Evolutionary conservation across 2,113 vertebrate genomes (phyloP), one percentile per base, ranked within the genome.

Genomic region (Heterotis niloticus): DNA sequence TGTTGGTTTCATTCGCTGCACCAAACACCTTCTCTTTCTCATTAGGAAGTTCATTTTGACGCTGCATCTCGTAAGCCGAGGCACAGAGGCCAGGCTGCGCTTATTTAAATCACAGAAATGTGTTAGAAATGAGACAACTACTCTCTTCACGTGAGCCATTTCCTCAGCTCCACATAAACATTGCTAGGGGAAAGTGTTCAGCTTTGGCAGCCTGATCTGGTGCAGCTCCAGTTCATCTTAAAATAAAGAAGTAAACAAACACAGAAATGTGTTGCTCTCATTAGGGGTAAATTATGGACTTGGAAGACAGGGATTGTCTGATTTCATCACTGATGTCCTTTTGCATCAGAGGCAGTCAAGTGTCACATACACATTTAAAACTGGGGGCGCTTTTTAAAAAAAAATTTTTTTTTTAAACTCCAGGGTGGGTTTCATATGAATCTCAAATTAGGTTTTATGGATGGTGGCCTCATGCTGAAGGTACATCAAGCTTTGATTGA

Each of bases 221-320:
- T 68, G 34, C 5, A 13, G 65, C 18, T 81, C 72, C 77, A 81
- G 59, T 59, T 56, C 74, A 28, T 44, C 78, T 69, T 67, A 77
- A 83, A 75, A 44, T 44, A 83, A 51, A 77, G 5, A 54, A 85
- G 89, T 88, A 85, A 24, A 91, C 89, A 90, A 88, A 82, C 88
- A 85, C 90, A 88, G 89, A 83, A 81, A 87, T 88, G 87, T 87
- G 81, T 89, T 88, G 68, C 34, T 83, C 75, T 76, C n/a, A 64
- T 81, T 74, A 69, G 76, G 85, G 82, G 79, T 57, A 65, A 84
- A 77, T 57, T 54, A 81, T 76, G 34, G 16, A 51, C 59, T 80
- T 10, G 23, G 82, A 78, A 71, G 65, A 81, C 66, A 44, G 57
- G 1, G 20, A 5, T 59, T 34, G 54, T 24, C 29, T 64, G 23